These are phyloP conservation scores for Glaucomys volans DNA, from an alignment of 2,113 vertebrate species.

Conservation along the genomic window DNA sequence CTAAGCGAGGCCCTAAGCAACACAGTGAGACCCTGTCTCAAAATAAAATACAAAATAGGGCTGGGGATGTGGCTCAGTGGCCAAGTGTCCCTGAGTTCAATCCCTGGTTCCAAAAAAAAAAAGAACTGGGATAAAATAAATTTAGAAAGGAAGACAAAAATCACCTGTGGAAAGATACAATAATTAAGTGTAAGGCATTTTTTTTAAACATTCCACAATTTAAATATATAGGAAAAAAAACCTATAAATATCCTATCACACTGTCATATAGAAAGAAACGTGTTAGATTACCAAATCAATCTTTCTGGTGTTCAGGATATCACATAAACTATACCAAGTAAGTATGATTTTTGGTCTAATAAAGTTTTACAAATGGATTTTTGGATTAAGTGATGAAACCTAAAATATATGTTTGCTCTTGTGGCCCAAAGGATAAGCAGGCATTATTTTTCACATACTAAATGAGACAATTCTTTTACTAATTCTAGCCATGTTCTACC, in stretches of 20 bases:
- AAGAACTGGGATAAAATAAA: conserved; percentile 43
- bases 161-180: not conserved
- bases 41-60: no score
- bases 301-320: not conserved
- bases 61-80: no score
- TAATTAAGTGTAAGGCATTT: not conserved
- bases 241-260: not conserved
- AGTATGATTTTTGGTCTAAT: not conserved
- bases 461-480: conserved; percentile 44
- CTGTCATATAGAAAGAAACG: not conserved
- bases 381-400: conserved; percentile 29
- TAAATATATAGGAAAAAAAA: not conserved
- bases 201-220: conserved; percentile 28
- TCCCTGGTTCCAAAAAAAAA: no score
- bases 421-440: not conserved
- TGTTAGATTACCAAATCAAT: not conserved
- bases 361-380: conserved; percentile 53
- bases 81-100: no score
- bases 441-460: conserved; percentile 50
- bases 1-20: no score
- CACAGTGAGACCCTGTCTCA: no score
- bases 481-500: conserved; percentile 34
- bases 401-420: not conserved
- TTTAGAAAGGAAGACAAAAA: not conserved
- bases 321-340: not conserved